These are phyloP conservation scores for Condylura cristata DNA, from an alignment of 2,113 vertebrate species.

Conservation along the genomic window DNA sequence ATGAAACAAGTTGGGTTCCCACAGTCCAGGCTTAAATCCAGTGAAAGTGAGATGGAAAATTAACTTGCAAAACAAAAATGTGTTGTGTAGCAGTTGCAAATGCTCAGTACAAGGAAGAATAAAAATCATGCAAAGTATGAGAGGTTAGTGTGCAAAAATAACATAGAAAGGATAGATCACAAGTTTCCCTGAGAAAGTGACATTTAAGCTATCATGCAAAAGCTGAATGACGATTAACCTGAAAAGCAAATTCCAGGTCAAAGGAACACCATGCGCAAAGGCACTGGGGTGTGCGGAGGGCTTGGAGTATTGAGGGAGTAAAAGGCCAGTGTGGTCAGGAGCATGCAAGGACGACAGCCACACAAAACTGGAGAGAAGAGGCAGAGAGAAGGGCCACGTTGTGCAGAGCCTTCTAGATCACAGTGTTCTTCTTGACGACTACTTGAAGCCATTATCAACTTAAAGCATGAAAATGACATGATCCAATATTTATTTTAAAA, in stretches of 20 bases:
- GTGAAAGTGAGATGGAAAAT: constrained; percentile 14
- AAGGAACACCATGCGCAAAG: neutral
- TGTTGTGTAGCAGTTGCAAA: neutral
- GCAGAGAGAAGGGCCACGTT: neutral
- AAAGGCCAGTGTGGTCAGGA: neutral
- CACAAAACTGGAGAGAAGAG: neutral
- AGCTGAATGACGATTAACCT: neutral
- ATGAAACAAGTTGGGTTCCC: neutral
- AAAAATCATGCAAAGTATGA: neutral
- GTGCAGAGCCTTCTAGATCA: neutral
- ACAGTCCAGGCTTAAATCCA: neutral
- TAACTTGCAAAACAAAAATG: neutral
- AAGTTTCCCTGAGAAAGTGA: constrained; percentile 15
- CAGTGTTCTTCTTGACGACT: constrained; percentile 7
- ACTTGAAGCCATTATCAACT: neutral
- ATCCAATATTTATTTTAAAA: neutral
- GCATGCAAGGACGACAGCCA: neutral
- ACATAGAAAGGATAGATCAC: neutral
- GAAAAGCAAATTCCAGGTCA: neutral
- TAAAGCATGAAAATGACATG: neutral
- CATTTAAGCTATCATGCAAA: neutral
- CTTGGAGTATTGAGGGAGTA: neutral
- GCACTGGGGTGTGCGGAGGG: neutral
- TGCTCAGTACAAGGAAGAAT: neutral
- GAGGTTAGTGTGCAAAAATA: neutral